Evolutionary conservation across 2,888 invertebrate species (phyloP), one percentile per base, ranked within the genome.

Genomic region (Noctua pronuba): DNA sequence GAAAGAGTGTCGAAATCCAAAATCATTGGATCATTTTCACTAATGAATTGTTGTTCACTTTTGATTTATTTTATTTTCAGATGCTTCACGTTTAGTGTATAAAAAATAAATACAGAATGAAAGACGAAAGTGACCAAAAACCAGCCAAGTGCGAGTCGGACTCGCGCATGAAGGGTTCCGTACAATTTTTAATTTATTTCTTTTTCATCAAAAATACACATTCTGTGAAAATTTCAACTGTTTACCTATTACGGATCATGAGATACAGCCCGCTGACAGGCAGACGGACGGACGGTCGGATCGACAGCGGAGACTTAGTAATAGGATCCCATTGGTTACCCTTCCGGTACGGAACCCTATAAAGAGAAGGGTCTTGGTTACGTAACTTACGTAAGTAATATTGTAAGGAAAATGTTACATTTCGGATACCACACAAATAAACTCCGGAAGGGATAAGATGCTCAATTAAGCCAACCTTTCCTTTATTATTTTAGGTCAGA

Each of bases 401-500:
- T 35, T 35, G 11, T 35, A 28, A 62, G 60, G 38, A n/a, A 62
- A 62, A 62, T 13, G 13, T 38, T 35, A 35, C 4, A 38, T 75
- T 60, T 28, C n/a, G 38, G 46, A 18, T 28, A 46, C 60, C 35
- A 60, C 44, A 60, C 58, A 60, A 52, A 73, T n/a, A 55, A 13
- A 18, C 31, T 24, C 24, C 46, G 60, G 46, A 62, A 75, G 38
- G 60, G 49, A 49, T 62, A 38, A 74, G 75, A 74, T n/a, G 21
- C 21, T 72, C 44, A 74, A 72, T 72, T 58, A 74, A 55, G 55
- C n/a, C 13, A 18, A 74, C 46, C 35, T 16, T 38, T 24, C 28
- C 31, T n/a, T 49, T 75, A 60, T 75, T 62, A 38, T 75, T 75
- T 75, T 62, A 75, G 75, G 62, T 21, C 24, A 6, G 18, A 18